These are phyloP conservation scores for Pangasius larnaudii DNA, from an alignment of 2,797 vertebrate species.

Conservation along the genomic window DNA sequence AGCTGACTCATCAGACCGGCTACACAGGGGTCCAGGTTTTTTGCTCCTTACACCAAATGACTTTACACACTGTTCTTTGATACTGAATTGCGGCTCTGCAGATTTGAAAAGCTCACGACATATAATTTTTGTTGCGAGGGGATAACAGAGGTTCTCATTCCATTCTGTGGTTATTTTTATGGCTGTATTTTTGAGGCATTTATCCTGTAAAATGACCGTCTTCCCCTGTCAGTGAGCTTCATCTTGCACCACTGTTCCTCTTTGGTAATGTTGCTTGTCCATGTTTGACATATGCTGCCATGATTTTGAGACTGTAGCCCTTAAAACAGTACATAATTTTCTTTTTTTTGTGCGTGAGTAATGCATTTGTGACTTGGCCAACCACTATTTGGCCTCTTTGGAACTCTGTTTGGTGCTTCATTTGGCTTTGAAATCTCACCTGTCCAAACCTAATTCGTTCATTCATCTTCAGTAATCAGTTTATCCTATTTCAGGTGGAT, in stretches of 20 bases:
- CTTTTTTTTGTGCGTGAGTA: background rate
- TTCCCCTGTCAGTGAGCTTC: background rate
- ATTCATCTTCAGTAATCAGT: background rate
- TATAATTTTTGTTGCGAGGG: background rate
- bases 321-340: background rate
- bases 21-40: background rate
- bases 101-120: background rate
- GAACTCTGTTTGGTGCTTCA: background rate
- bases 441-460: background rate
- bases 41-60: background rate
- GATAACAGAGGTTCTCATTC: background rate
- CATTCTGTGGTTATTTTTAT: background rate
- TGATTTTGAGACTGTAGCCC: background rate
- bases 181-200: background rate
- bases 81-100: background rate
- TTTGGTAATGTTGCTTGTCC: no score
- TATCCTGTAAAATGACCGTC: background rate
- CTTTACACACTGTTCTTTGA: background rate
- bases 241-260: background rate
- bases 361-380: background rate
- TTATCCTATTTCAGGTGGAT: background rate
- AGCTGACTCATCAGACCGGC: background rate
- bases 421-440: background rate
- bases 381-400: background rate
- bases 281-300: background rate